Conservation (phyloP, 2,113 vertebrate genomes). For the Amazona vittata region DNA sequence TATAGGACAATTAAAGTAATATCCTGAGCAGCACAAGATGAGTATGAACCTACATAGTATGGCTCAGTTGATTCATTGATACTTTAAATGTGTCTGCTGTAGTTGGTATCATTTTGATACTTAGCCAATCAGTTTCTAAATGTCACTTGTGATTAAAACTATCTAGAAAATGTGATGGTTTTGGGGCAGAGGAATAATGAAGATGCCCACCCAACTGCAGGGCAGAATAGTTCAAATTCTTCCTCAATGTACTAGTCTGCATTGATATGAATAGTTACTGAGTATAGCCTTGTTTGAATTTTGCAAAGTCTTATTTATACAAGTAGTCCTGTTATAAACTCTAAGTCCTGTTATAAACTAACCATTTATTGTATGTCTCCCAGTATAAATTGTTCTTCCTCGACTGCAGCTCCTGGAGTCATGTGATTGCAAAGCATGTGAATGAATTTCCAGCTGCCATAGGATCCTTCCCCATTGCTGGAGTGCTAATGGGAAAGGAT, state of each 20-base stretch:
- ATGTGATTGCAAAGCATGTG: conserved; percentile 10
- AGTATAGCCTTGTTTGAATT: conserved; percentile 18
- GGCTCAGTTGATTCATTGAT: neutral
- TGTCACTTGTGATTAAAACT: neutral
- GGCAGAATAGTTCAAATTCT: neutral
- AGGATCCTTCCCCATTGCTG: neutral
- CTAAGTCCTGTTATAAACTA: neutral
- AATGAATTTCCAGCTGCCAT: conserved; percentile 26
- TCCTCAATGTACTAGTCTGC: neutral
- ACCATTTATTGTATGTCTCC: neutral
- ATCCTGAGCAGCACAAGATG: neutral
- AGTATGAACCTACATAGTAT: neutral
- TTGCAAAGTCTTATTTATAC: neutral
- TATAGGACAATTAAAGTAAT: conserved; percentile 1
- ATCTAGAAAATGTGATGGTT: neutral
- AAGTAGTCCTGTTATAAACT: conserved; percentile 7
- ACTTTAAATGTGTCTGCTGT: neutral
- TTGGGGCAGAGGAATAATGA: neutral
- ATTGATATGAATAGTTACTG: neutral
- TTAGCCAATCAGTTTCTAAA: neutral
- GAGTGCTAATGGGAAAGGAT: neutral
- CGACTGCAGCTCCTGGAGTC: neutral
- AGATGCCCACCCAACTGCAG: neutral
- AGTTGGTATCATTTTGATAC: neutral
- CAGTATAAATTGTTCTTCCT: conserved; percentile 32